These are phyloP conservation scores for Aphidius colemani DNA, from an alignment of 2,888 invertebrate genomes.

Conservation along the genomic window DNA sequence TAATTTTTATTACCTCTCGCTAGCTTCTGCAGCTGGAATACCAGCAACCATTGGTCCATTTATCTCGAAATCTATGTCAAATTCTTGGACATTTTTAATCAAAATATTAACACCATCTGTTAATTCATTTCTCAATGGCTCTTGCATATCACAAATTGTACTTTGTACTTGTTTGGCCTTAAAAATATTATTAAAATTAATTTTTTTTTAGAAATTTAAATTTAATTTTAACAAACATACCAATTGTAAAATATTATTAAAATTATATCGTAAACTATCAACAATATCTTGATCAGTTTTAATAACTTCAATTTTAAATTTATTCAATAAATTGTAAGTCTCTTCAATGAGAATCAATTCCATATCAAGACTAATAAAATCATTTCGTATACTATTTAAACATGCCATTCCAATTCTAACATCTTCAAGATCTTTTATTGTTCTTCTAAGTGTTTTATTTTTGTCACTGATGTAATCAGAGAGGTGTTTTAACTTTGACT, in stretches of 20 bases:
- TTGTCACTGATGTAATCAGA: constrained; percentile 78
- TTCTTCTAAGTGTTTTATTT: constrained; percentile 71
- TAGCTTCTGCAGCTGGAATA: constrained; percentile 82
- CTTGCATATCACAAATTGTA: constrained; percentile 75
- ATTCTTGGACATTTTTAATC: constrained; percentile 69
- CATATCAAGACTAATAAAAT: constrained; percentile 81
- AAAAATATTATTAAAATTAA: constrained; percentile 7
- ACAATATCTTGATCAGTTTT: constrained; percentile 81
- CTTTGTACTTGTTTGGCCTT: constrained; percentile 73
- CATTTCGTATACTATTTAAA: constrained; percentile 74
- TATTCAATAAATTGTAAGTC: constrained; percentile 73
- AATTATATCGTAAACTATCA: constrained; percentile 77
- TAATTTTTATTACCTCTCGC: constrained; percentile 67
- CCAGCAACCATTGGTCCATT: constrained; percentile 87
- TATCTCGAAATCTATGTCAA: constrained; percentile 74
- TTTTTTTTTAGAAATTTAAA: constrained; percentile 1
- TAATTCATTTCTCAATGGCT: constrained; percentile 74
- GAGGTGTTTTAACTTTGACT: constrained; percentile 71
- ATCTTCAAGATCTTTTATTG: constrained; percentile 78
- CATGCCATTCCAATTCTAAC: constrained; percentile 82
- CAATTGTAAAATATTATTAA: constrained; percentile 74
- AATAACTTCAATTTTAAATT: constrained; percentile 71
- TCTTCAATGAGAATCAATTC: constrained; percentile 78
- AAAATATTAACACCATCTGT: constrained; percentile 73
- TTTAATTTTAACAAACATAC: constrained; percentile 61